These are phyloP conservation scores for Tryphoninae sp. DNA, from an alignment of 2,888 invertebrate species.

Conservation along the genomic window DNA sequence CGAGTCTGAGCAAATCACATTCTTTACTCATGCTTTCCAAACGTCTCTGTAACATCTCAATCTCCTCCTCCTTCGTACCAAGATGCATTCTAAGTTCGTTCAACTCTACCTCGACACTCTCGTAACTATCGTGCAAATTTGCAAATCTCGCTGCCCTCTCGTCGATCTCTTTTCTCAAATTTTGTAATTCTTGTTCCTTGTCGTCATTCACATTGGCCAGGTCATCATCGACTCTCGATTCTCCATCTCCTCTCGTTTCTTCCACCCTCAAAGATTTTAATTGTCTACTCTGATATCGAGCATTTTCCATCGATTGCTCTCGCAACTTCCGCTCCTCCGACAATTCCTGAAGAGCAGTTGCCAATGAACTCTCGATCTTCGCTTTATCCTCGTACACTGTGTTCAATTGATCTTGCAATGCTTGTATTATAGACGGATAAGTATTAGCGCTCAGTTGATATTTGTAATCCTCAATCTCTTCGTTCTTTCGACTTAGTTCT, in stretches of 20 bases:
- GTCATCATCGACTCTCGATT: background rate
- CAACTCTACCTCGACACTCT: slow-evolving; percentile 84
- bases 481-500: slow-evolving; percentile 84
- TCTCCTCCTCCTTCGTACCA: slow-evolving; percentile 88
- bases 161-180: slow-evolving; percentile 85
- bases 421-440: slow-evolving; percentile 77
- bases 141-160: slow-evolving; percentile 81
- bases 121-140: slow-evolving; percentile 83
- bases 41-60: slow-evolving; percentile 87
- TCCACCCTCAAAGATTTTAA: background rate
- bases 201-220: slow-evolving; percentile 77
- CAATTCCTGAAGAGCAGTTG: slow-evolving; percentile 25
- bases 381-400: slow-evolving; percentile 65
- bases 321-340: slow-evolving; percentile 1
- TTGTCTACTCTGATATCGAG: slow-evolving; percentile 14
- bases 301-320: background rate
- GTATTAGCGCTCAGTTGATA: slow-evolving; percentile 84
- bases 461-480: slow-evolving; percentile 87
- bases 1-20: slow-evolving; percentile 82
- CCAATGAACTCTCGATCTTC: slow-evolving; percentile 61
- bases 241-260: background rate
- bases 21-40: slow-evolving; percentile 85
- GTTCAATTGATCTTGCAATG: slow-evolving; percentile 77
- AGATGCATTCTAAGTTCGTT: slow-evolving; percentile 84
- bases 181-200: slow-evolving; percentile 89